These are phyloP conservation scores for Andrena cerasifolii DNA, from an alignment of 1,140 invertebrate genomes.

Conservation along the genomic window DNA sequence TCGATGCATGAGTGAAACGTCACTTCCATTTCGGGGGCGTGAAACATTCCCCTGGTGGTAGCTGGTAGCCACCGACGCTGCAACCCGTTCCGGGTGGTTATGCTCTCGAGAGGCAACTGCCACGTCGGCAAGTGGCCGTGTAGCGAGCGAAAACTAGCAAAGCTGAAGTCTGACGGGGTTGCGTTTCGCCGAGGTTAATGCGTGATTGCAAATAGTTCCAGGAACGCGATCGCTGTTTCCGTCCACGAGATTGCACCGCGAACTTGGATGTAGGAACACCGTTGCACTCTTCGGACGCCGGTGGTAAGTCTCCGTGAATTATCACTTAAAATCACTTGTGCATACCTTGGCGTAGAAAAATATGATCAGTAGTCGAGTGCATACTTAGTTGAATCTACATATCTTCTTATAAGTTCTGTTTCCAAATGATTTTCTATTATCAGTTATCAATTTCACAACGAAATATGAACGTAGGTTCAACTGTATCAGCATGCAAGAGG, in stretches of 20 bases:
- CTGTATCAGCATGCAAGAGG: no score
- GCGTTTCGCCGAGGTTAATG: slow-evolving; percentile 62
- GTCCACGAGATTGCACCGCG: slow-evolving; percentile 65
- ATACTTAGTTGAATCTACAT: no score
- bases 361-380: no score
- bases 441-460: no score
- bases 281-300: no score
- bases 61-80: slow-evolving; percentile 9
- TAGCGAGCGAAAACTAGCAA: neutral
- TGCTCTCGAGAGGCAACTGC: slow-evolving; percentile 60
- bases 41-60: slow-evolving; percentile 34
- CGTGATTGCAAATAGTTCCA: slow-evolving; percentile 70
- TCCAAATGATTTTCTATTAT: no score
- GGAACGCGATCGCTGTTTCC: slow-evolving; percentile 68
- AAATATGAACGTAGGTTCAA: no score
- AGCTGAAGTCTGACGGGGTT: slow-evolving; percentile 39
- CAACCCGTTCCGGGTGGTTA: slow-evolving; percentile 58
- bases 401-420: no score
- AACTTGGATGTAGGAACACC: no score
- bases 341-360: no score
- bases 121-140: neutral
- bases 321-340: no score
- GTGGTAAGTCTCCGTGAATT: no score
- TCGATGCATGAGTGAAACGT: slow-evolving; percentile 11
- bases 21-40: slow-evolving; percentile 39